phyloP scores from a whole-genome alignment of 2,888 invertebrate species.

The Noctua janthe region DNA sequence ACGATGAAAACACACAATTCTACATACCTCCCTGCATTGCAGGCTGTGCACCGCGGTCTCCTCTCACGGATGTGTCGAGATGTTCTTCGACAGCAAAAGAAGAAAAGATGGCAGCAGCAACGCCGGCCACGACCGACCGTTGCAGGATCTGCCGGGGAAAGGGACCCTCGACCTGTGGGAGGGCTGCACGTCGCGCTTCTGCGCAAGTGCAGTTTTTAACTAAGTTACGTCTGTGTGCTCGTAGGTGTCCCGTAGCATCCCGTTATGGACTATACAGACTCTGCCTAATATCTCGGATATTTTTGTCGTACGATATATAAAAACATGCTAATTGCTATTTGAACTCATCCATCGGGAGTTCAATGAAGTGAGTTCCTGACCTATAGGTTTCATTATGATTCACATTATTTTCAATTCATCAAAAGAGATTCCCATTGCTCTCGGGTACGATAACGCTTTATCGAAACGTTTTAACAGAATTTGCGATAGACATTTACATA shows the following conservation, averaged over 20 bases:
- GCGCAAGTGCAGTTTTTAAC: conserved; percentile 55
- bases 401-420: neutral
- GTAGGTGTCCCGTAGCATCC: neutral
- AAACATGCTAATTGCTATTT: neutral
- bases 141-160: conserved; percentile 16
- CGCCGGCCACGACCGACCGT: conserved; percentile 12
- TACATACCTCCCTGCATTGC: conserved; percentile 23
- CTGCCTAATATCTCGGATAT: neutral
- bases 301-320: neutral
- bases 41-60: neutral
- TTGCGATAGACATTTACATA: neutral
- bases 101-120: neutral
- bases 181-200: conserved; percentile 32
- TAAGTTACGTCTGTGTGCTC: conserved; percentile 2
- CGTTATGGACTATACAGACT: conserved; percentile 20
- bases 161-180: neutral
- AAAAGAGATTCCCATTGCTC: neutral
- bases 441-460: neutral
- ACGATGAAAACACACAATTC: neutral
- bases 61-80: neutral
- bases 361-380: neutral
- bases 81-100: conserved; percentile 1
- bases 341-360: neutral
- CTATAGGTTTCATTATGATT: neutral
- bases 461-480: neutral